phyloP scores from a whole-genome alignment of 2,113 vertebrate species.

The Cochlearius cochlearius region DNA sequence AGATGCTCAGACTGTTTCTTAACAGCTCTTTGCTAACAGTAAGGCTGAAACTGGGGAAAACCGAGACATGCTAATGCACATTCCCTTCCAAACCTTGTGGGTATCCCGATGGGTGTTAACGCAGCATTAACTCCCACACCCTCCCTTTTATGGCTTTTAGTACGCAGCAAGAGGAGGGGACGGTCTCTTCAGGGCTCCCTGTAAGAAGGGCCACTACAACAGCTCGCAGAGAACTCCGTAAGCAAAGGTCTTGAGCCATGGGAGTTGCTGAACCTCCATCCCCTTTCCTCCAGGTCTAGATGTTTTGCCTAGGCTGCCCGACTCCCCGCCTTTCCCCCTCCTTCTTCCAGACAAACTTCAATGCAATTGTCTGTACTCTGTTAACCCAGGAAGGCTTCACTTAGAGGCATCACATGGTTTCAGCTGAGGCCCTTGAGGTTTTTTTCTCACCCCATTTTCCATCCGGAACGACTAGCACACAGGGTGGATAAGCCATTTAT shows the following conservation, averaged over 20 bases:
- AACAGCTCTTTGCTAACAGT: neutral
- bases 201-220: neutral
- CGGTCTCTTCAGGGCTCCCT: neutral
- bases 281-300: neutral
- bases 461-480: neutral
- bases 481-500: neutral
- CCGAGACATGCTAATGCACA: neutral
- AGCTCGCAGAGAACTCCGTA: neutral
- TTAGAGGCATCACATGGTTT: neutral
- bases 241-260: neutral
- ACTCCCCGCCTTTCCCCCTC: neutral
- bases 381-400: neutral
- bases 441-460: neutral
- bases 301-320: neutral
- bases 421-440: neutral
- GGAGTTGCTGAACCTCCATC: neutral
- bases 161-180: neutral
- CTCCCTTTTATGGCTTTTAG: neutral
- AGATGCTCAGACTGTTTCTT: neutral
- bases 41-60: neutral
- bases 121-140: neutral
- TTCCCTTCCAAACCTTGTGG: neutral
- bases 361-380: neutral
- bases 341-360: neutral
- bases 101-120: neutral